These are phyloP conservation scores for Phylloscopus collybita DNA, from an alignment of 2,797 vertebrate species.

Conservation along the genomic window DNA sequence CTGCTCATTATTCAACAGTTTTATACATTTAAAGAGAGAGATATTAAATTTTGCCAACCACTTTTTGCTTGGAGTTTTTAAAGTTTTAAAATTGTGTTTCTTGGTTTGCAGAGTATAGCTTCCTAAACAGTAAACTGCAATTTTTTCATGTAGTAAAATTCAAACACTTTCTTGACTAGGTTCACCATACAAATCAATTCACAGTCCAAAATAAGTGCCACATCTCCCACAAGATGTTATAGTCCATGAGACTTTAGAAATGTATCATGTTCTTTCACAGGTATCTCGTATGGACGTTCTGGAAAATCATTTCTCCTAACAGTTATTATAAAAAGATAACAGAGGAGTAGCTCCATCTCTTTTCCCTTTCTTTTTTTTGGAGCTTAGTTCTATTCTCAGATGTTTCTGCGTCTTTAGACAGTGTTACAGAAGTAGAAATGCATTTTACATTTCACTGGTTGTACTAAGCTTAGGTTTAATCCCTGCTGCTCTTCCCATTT, in stretches of 20 bases:
- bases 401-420: background rate
- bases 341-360: background rate
- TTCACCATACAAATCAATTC: background rate
- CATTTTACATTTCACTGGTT: background rate
- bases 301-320: background rate
- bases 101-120: background rate
- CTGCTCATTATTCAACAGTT: background rate
- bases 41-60: fast-evolving
- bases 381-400: background rate
- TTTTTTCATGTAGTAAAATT: background rate
- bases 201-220: background rate
- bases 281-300: background rate
- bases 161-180: background rate
- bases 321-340: background rate
- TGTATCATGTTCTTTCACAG: background rate
- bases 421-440: background rate
- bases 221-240: background rate
- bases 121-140: background rate
- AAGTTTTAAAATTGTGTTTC: background rate
- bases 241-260: background rate
- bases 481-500: background rate
- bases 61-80: background rate
- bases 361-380: background rate
- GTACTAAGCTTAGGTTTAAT: background rate
- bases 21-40: background rate